Evolutionary conservation across 2,113 vertebrate genomes (phyloP), one percentile per base, ranked within the genome.

Genomic region (Serinus canaria): DNA sequence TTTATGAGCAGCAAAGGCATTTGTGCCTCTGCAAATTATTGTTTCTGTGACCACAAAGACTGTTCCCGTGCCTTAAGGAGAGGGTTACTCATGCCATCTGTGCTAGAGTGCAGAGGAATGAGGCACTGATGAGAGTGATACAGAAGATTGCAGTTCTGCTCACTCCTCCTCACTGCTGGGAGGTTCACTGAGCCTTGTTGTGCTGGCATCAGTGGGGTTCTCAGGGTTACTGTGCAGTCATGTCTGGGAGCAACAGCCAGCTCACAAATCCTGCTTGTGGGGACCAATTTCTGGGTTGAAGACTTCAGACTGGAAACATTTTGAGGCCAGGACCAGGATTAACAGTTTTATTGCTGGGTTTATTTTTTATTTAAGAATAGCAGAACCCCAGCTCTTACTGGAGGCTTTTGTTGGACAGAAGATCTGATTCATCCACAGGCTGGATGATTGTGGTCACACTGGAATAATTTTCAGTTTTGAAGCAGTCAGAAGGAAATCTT

Each of bases 361-460:
- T 56, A 28, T 41, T 68, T 78, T 46, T 52, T 20, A 9, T 33
- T 91, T 73, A 41, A 63, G 50, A 70, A 37, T 25, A 92, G 55
- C 82, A 58, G 50, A 67, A n/a, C 30, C 73, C n/a, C 66, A 69
- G 14, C 70, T 89, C 43, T 35, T 83, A 70, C 58, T 83, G 74
- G 78, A 83, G 41, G 58, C 53, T 89, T 76, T 75, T 87, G 37
- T 76, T 49, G 70, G 66, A 31, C 75, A 86, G 82, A 85, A 70
- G 47, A 39, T 90, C 55, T 90, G 92, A 86, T 80, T 96, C 90
- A 91, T 68, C 68, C 64, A 9, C 43, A 67, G 82, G 33, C 92
- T 88, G 85, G 35, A 23, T 90, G 86, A 74, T 90, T 95, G 94
- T 80, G 75, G 78, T 92, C 91, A 70, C 46, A 13, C 35, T 90